Conservation (phyloP, 2,113 vertebrate genomes). For the Nerophis lumbriciformis region DNA sequence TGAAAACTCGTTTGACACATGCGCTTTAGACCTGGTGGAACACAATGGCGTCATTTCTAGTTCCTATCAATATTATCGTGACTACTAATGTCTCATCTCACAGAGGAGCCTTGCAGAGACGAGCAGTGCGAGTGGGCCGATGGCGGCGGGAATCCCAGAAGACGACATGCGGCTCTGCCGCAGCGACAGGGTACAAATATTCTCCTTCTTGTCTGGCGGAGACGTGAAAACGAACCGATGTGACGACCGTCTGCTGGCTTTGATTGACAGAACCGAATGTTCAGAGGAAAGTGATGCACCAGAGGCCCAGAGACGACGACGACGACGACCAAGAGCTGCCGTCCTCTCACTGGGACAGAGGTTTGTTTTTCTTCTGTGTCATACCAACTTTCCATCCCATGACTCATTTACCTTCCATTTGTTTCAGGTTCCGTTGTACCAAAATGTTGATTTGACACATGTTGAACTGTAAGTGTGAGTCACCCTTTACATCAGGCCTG, state of each 20-base stretch:
- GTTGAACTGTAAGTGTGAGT: constrained; percentile 50
- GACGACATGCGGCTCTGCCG: constrained; percentile 34
- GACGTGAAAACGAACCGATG: background rate
- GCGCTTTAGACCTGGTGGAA: no score
- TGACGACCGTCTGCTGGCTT: background rate
- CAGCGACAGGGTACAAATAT: constrained; percentile 54
- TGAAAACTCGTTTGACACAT: no score
- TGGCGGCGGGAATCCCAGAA: constrained; percentile 32
- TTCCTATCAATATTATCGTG: background rate
- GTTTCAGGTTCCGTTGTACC: constrained; percentile 35
- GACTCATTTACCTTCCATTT: background rate
- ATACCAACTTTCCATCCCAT: background rate
- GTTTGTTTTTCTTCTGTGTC: constrained; percentile 8
- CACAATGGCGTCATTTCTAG: no score
- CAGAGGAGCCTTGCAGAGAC: constrained; percentile 53
- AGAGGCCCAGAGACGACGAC: constrained; percentile 37
- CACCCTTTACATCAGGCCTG: no score
- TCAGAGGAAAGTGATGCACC: constrained; percentile 53
- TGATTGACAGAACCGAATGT: constrained; percentile 40
- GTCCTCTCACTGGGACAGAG: constrained; percentile 54
- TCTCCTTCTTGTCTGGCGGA: background rate
- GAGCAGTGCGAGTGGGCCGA: constrained; percentile 44
- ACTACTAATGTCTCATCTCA: background rate
- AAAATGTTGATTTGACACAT: constrained; percentile 43
- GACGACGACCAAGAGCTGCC: constrained; percentile 32